phyloP scores from a whole-genome alignment of 2,797 vertebrate species.

The Mormyrops attenuatus region DNA sequence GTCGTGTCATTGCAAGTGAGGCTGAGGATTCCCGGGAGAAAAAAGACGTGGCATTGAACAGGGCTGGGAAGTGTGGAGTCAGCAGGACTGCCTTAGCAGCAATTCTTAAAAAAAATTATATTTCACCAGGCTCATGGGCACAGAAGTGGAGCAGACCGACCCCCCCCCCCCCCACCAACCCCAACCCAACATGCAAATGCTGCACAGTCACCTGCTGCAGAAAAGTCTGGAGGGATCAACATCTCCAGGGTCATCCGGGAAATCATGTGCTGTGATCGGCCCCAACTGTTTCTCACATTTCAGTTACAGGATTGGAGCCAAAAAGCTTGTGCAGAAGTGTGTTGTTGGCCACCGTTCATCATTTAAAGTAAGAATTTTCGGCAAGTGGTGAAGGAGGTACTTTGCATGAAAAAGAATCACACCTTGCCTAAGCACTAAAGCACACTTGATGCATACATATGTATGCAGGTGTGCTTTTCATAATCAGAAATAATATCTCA shows the following conservation, averaged over 20 bases:
- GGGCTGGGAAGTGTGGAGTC: neutral
- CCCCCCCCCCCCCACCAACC: neutral
- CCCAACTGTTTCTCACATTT: neutral
- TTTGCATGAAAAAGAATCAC: conserved; percentile 1
- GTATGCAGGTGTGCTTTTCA: neutral
- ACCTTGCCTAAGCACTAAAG: conserved; percentile 4
- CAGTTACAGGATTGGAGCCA: neutral
- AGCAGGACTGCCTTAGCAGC: neutral
- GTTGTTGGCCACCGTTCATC: neutral
- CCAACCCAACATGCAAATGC: neutral
- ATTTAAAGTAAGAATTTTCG: neutral
- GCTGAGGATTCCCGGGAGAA: neutral
- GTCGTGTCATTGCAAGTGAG: neutral
- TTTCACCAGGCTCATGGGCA: neutral
- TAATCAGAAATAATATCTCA: neutral
- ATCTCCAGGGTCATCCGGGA: conserved; percentile 1
- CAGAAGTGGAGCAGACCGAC: neutral
- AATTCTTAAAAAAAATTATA: neutral
- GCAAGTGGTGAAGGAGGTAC: neutral
- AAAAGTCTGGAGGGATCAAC: neutral
- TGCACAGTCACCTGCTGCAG: neutral
- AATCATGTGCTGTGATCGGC: neutral
- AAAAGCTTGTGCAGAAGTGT: neutral
- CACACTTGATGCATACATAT: neutral
- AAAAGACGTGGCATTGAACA: neutral